Conservation (phyloP, 2,888 invertebrate genomes). For the Leucania comma region DNA sequence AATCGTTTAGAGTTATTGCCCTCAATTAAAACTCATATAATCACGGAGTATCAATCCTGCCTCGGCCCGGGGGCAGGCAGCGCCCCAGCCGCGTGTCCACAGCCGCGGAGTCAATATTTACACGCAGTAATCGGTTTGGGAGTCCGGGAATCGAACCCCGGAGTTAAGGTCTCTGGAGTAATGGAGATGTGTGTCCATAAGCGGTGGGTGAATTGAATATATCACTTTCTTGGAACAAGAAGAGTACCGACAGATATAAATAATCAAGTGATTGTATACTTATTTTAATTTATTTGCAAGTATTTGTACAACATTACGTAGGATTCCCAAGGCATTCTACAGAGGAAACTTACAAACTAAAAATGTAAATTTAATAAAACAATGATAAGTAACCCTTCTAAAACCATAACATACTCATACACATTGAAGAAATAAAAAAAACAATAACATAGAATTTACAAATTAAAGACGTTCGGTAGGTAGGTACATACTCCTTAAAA, state of each 20-base stretch:
- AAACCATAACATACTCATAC: no score
- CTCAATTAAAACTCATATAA: slow-evolving; percentile 38
- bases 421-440: no score
- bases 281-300: no score
- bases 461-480: no score
- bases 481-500: no score
- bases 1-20: slow-evolving; percentile 9
- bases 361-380: no score
- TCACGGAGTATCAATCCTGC: slow-evolving; percentile 20
- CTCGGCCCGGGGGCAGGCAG: slow-evolving; percentile 35
- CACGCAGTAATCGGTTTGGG: slow-evolving; percentile 78
- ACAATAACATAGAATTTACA: no score
- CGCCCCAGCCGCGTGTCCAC: slow-evolving; percentile 52
- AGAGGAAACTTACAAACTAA: no score
- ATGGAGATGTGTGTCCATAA: slow-evolving; percentile 13
- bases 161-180: slow-evolving; percentile 55
- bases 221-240: not conserved
- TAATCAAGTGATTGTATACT: not conserved
- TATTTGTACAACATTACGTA: no score
- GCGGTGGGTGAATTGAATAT: not conserved
- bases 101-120: slow-evolving; percentile 77
- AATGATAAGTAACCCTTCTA: no score
- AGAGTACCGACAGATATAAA: not conserved
- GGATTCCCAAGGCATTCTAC: no score
- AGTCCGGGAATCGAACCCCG: slow-evolving; percentile 70